Percentiles rank a stretch among this genome's conserved stretches.
These are phyloP conservation scores for Liopterus haemorrhoidalis DNA, from an alignment of 2,888 invertebrate genomes.

Conservation along the genomic window DNA sequence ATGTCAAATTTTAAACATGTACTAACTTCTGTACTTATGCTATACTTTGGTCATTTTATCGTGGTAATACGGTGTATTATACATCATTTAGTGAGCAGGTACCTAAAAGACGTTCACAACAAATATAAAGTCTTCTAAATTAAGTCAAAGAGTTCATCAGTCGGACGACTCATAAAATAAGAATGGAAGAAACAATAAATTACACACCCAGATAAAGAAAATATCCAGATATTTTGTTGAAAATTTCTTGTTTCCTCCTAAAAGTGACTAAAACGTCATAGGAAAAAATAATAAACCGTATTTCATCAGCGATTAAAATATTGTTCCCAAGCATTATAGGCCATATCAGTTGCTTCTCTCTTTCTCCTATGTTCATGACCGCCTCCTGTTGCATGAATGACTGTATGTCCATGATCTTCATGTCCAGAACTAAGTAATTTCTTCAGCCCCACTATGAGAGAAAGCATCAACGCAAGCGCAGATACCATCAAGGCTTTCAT, in stretches of 20 bases:
- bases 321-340: constrained; percentile 46
- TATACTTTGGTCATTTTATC: not conserved
- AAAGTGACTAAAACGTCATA: constrained; percentile 24
- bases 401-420: constrained; percentile 46
- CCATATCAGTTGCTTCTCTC: constrained; percentile 43
- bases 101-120: no score
- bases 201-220: not conserved
- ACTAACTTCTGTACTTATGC: no score
- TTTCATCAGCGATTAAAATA: constrained; percentile 37
- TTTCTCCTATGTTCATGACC: constrained; percentile 51
- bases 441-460: constrained; percentile 69
- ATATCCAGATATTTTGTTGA: constrained; percentile 6
- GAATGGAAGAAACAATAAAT: constrained; percentile 12
- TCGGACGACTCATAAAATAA: not conserved
- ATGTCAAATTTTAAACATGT: no score
- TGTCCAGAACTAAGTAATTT: constrained; percentile 57
- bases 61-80: constrained; percentile 2
- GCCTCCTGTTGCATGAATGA: constrained; percentile 47
- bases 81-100: no score
- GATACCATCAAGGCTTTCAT: constrained; percentile 62
- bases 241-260: no score
- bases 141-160: no score
- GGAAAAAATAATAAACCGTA: constrained; percentile 19
- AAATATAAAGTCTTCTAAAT: no score
- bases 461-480: constrained; percentile 67